Evolutionary conservation across 92 coral and sea anemone species (phyloP).

Genomic region (Heteractis magnifica): DNA sequence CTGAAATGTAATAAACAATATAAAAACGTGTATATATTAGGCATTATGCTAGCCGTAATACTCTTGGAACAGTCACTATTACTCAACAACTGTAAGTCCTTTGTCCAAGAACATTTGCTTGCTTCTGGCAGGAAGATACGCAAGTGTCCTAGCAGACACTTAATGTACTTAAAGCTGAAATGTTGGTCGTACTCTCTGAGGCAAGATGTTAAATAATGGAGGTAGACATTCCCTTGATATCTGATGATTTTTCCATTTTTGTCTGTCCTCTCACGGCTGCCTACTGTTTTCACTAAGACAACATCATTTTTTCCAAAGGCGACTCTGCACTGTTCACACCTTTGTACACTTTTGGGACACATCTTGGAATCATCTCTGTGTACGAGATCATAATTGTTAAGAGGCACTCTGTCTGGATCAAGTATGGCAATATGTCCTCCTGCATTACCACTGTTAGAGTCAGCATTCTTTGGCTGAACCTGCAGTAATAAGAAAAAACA

Average conservation of each 20-base stretch:
- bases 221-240: conserved; percentile 61
- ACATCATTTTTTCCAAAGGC: conserved; percentile 41
- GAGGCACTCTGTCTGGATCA: conserved; percentile 53
- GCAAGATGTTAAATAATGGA: conserved; percentile 55
- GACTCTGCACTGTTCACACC: conserved; percentile 63
- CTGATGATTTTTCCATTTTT: conserved; percentile 51
- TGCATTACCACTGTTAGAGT: too few relatives aligned
- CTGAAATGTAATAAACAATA: too few relatives aligned
- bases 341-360: conserved; percentile 48
- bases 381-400: conserved; percentile 57
- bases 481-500: too few relatives aligned
- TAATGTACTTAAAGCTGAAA: conserved; percentile 20
- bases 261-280: conserved; percentile 50
- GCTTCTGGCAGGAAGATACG: too few relatives aligned
- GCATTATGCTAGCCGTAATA: too few relatives aligned
- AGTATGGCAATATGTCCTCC: not conserved
- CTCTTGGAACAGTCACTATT: too few relatives aligned
- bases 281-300: conserved; percentile 52
- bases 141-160: too few relatives aligned
- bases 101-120: too few relatives aligned
- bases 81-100: too few relatives aligned
- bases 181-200: conserved; percentile 52
- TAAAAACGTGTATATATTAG: too few relatives aligned
- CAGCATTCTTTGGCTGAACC: too few relatives aligned
- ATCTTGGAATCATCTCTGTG: conserved; percentile 49